A percentile compares a stretch with the other conserved stretches of the same genome.
These are phyloP conservation scores for Physeter macrocephalus DNA, from an alignment of 2,113 vertebrate genomes.

Conservation along the genomic window DNA sequence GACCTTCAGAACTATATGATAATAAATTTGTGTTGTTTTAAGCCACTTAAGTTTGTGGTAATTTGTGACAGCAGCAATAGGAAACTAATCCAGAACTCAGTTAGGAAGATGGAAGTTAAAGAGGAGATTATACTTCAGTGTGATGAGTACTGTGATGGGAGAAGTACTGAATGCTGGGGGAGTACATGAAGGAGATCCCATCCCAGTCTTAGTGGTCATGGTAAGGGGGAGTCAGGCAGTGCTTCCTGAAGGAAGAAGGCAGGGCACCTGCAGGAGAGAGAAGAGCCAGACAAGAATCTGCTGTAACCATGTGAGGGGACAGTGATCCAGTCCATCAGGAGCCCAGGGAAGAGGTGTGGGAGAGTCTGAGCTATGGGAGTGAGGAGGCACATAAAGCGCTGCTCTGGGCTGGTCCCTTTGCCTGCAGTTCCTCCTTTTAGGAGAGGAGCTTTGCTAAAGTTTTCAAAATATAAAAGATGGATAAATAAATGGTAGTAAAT, in stretches of 20 bases:
- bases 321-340: background rate
- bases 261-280: background rate
- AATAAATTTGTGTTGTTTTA: background rate
- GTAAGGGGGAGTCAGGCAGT: background rate
- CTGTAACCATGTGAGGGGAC: rapidly evolving
- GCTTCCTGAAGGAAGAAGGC: background rate
- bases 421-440: background rate
- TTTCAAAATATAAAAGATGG: conserved; percentile 2
- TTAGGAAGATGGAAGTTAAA: background rate
- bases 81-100: background rate
- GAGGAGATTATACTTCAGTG: background rate
- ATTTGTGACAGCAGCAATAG: background rate
- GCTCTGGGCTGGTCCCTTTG: background rate
- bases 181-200: background rate
- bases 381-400: background rate
- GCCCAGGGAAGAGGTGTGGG: background rate
- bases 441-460: background rate
- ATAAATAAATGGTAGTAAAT: background rate
- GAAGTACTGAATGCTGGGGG: background rate
- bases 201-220: background rate
- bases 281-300: background rate
- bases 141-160: background rate
- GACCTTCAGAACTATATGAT: background rate
- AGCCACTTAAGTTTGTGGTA: background rate
- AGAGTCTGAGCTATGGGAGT: background rate